Percentiles rank a stretch among this genome's conserved stretches.
Conservation (phyloP, 2,797 vertebrate species). For the Molossus molossus region DNA sequence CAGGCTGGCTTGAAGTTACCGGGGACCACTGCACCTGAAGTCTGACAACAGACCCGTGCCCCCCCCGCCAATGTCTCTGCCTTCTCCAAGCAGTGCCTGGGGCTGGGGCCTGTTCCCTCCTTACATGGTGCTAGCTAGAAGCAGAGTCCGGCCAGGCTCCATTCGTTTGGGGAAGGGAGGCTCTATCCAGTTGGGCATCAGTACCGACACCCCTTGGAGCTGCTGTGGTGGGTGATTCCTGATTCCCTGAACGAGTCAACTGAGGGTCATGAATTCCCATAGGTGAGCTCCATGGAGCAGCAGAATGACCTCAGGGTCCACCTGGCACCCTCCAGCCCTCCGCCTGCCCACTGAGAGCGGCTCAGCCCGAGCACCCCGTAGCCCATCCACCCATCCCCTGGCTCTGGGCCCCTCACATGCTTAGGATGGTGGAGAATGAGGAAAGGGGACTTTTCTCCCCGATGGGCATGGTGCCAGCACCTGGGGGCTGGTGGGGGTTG, state of each 20-base stretch:
- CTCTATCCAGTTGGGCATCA: not conserved
- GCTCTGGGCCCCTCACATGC: not conserved
- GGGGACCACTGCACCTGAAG: constrained; percentile 71
- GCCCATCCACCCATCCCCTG: not conserved
- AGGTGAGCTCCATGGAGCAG: not conserved
- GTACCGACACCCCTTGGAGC: not conserved
- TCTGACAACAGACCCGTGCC: constrained; percentile 68
- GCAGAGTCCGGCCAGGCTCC: constrained; percentile 54
- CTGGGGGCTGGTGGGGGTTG: not conserved
- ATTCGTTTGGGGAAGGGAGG: not conserved
- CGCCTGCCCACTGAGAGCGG: not conserved
- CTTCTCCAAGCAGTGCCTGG: constrained; percentile 64
- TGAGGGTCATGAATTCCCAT: not conserved
- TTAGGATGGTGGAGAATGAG: not conserved
- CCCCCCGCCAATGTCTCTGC: constrained; percentile 55
- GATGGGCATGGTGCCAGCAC: not conserved
- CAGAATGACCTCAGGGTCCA: constrained; percentile 52
- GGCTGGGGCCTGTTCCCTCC: constrained; percentile 7
- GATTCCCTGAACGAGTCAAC: fast-evolving
- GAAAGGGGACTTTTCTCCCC: not conserved
- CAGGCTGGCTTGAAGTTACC: constrained; percentile 84
- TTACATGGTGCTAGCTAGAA: constrained; percentile 47
- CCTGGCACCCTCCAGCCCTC: not conserved
- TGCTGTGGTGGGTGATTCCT: not conserved
- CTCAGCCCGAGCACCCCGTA: not conserved